These are phyloP conservation scores for Cylindroiulus punctatus DNA, from an alignment of 2,888 invertebrate genomes.

Conservation along the genomic window DNA sequence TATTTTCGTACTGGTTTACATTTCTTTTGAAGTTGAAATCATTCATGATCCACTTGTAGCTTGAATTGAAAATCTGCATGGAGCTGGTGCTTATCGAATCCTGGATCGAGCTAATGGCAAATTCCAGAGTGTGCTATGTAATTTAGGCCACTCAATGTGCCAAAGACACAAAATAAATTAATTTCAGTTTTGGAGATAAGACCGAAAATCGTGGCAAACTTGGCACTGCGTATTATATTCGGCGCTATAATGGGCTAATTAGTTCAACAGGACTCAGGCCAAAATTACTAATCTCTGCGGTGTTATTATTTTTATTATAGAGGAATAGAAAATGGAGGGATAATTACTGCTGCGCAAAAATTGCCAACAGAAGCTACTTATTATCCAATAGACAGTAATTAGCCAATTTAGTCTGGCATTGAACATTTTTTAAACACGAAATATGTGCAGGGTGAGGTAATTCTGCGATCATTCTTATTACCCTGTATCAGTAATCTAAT, in stretches of 20 bases:
- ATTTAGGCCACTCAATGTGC: constrained; percentile 35
- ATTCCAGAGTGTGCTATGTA: background rate
- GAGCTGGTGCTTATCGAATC: constrained; percentile 15
- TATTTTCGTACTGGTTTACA: background rate
- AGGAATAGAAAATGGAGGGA: background rate
- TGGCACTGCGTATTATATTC: background rate
- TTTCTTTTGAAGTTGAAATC: constrained; percentile 19
- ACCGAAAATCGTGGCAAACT: constrained; percentile 21
- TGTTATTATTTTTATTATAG: background rate
- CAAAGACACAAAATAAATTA: constrained; percentile 33
- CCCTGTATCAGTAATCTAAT: too few species aligned
- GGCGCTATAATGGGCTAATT: background rate
- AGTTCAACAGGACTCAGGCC: background rate
- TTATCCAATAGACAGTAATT: background rate
- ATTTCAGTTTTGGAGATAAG: background rate
- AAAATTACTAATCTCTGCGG: background rate
- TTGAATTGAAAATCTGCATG: background rate
- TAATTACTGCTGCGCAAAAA: background rate
- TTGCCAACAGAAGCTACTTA: constrained; percentile 1
- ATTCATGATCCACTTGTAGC: background rate
- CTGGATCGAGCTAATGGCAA: constrained; percentile 17
- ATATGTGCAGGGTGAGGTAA: too few species aligned
- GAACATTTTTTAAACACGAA: background rate
- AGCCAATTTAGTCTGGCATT: background rate
- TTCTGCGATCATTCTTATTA: too few species aligned